These are phyloP conservation scores for Acronicta aceris DNA, from an alignment of 2,888 invertebrate genomes.

Conservation along the genomic window DNA sequence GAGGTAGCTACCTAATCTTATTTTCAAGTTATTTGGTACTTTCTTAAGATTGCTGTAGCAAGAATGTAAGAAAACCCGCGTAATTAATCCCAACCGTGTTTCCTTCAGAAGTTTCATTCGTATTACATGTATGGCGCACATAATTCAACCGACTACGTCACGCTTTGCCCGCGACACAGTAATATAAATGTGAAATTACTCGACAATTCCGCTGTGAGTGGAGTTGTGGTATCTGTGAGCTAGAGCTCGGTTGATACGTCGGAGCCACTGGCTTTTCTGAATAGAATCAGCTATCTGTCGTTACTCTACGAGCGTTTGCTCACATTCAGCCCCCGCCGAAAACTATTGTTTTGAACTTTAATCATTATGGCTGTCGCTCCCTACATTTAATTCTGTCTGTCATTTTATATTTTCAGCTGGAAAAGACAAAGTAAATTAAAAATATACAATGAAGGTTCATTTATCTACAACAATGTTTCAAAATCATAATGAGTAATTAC, in stretches of 20 bases:
- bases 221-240: slow-evolving; percentile 70
- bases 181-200: slow-evolving; percentile 60
- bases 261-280: slow-evolving; percentile 73
- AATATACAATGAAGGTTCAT: slow-evolving; percentile 4
- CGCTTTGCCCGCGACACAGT: slow-evolving; percentile 46
- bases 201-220: slow-evolving; percentile 63
- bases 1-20: slow-evolving; percentile 8
- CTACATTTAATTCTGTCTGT: slow-evolving; percentile 17
- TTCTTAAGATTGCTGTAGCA: slow-evolving; percentile 49
- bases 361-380: slow-evolving; percentile 23
- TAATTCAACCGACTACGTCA: slow-evolving; percentile 39
- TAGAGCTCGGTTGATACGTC: slow-evolving; percentile 69
- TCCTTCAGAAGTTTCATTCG: slow-evolving; percentile 43
- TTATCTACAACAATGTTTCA: background rate
- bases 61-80: slow-evolving; percentile 54
- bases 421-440: slow-evolving; percentile 6
- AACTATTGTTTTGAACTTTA: slow-evolving; percentile 62
- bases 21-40: slow-evolving; percentile 44
- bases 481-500: background rate
- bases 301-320: slow-evolving; percentile 56
- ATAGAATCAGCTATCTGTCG: slow-evolving; percentile 65
- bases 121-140: slow-evolving; percentile 25
- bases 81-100: slow-evolving; percentile 47
- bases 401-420: slow-evolving; percentile 16
- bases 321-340: slow-evolving; percentile 53